Base-by-base conservation (phyloP, 2,797 vertebrate species). In the Tolypeutes matacus region DNA sequence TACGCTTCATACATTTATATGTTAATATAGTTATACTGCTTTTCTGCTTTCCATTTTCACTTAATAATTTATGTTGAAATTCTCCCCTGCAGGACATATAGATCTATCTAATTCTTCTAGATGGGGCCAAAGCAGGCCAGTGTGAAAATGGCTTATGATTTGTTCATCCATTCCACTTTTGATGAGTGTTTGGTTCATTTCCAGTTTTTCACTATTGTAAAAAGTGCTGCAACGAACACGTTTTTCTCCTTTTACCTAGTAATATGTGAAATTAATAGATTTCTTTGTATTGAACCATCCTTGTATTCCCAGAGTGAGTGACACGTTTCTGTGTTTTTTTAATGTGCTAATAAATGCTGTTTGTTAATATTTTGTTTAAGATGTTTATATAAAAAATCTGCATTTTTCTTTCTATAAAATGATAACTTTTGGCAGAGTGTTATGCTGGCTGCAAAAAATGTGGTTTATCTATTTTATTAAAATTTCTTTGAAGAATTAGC, bases 61-160 rank as follows among this genome's bases (percentile, higher is more conserved):
- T 96, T 36, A 96, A 93, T 96, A 95, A 95, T 92, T 91, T 29
- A 93, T 53, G 91, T 3, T 46, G 78, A 76, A 1, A 6, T 69
- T 82, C 89, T 82, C 65, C 29, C 20, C 15, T 51, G 2, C 11
- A 13, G 86, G 78, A 64, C 29, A 3, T 3, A 2, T 0, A 21
- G 76, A 29, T 65, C 75, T 14, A 3, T 25, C 56, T 14, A 5
- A 13, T 17, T 56, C 53, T 36, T 31, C 31, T 23, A 0, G 72
- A 53, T 8, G 23, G 34, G 39, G 27, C 0, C 1, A 0, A 9
- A 8, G 21, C 49, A 4, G 82, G 49, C 42, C 3, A 0, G 0
- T 1, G 7, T 1, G 34, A 39, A 65, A n/a, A 8, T 0, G 3
- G 23, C 14, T 51, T 21, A 3, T 21, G 46, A 21, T 7, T 85